Percentiles rank a stretch among this genome's conserved stretches.
Evolutionary conservation across 2,888 invertebrate species (phyloP).

Genomic region (Trichogramma dendrolimi): DNA sequence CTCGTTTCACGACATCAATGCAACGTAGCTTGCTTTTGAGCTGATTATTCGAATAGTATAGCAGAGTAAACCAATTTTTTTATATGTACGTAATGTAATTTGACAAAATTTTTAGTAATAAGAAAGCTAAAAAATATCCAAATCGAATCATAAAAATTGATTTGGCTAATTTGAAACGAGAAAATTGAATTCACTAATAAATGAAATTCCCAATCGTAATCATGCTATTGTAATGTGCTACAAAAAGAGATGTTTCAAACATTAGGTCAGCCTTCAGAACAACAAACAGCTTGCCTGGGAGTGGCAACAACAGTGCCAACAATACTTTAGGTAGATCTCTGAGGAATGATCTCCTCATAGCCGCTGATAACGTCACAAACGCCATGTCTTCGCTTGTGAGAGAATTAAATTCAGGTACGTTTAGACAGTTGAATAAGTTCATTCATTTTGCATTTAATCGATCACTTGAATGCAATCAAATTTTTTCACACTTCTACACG

Average conservation of each 20-base stretch:
- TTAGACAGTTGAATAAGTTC: background rate
- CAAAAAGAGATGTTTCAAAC: slow-evolving; percentile 51
- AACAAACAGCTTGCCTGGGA: slow-evolving; percentile 51
- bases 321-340: slow-evolving; percentile 61
- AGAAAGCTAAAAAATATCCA: background rate
- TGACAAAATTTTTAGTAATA: background rate
- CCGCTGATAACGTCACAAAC: slow-evolving; percentile 95
- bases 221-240: slow-evolving; percentile 44
- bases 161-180: background rate
- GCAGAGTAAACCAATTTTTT: too few relatives aligned
- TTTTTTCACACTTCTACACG: too few relatives aligned
- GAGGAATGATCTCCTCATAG: slow-evolving; percentile 84
- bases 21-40: too few relatives aligned
- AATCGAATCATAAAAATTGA: background rate
- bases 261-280: slow-evolving; percentile 52
- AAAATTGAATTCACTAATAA: background rate
- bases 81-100: too few relatives aligned
- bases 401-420: slow-evolving; percentile 87
- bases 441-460: slow-evolving; percentile 3
- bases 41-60: too few relatives aligned
- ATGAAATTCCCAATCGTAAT: background rate
- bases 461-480: slow-evolving; percentile 16
- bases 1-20: too few relatives aligned
- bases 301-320: slow-evolving; percentile 50
- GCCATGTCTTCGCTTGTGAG: slow-evolving; percentile 96